phyloP scores from a whole-genome alignment of 2,888 invertebrate genomes.

The Orthosia gracilis region DNA sequence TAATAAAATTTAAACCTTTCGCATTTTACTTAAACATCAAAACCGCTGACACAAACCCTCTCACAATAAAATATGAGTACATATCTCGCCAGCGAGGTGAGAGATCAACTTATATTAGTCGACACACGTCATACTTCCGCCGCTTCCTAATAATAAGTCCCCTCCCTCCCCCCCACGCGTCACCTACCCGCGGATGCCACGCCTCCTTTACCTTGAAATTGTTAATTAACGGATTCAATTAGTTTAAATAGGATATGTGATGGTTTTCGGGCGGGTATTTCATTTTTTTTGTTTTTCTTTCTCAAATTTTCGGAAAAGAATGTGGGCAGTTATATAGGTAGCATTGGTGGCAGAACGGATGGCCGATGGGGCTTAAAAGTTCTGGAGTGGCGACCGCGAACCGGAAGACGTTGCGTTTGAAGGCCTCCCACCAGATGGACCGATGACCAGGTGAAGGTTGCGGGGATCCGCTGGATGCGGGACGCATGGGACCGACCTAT shows the following conservation, averaged over 20 bases:
- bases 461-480: too few species aligned
- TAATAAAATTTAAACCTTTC: too few species aligned
- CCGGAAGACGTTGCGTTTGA: too few species aligned
- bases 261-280: slow-evolving; percentile 49
- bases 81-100: slow-evolving; percentile 45
- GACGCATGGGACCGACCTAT: too few species aligned
- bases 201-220: slow-evolving; percentile 84
- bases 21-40: neutral
- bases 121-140: slow-evolving; percentile 73
- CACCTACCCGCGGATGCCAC: slow-evolving; percentile 71
- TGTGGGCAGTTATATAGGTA: too few species aligned
- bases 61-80: too few species aligned
- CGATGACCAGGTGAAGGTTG: too few species aligned
- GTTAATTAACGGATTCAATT: slow-evolving; percentile 81
- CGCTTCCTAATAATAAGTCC: slow-evolving; percentile 73
- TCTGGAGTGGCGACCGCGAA: too few species aligned
- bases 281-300: neutral
- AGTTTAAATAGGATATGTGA: slow-evolving; percentile 64
- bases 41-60: neutral
- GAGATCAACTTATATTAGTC: slow-evolving; percentile 70
- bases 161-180: slow-evolving; percentile 63
- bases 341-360: too few species aligned
- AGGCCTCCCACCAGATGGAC: too few species aligned
- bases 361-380: too few species aligned
- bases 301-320: neutral